phyloP scores from a whole-genome alignment of 2,888 invertebrate genomes.

The Pammene fasciana region DNA sequence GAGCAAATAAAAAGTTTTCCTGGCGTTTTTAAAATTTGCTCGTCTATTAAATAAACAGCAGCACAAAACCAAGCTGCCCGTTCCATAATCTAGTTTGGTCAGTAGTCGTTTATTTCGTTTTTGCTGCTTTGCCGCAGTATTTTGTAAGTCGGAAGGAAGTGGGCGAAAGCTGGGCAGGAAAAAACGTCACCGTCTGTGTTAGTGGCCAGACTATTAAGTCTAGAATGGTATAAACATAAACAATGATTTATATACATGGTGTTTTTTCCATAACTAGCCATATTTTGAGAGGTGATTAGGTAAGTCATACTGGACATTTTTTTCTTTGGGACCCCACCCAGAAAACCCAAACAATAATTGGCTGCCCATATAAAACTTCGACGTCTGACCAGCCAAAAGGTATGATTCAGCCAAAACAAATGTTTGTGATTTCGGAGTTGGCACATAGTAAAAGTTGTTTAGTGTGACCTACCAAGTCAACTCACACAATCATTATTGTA shows the following conservation, averaged over 20 bases:
- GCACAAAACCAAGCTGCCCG: conserved; percentile 2
- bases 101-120: conserved; percentile 23
- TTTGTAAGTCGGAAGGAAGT: conserved; percentile 26
- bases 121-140: conserved; percentile 14
- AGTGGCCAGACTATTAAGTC: neutral
- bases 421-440: no score
- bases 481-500: no score
- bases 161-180: conserved; percentile 25
- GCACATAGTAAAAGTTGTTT: no score
- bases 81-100: conserved; percentile 15
- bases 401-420: no score
- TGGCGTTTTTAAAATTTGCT: neutral
- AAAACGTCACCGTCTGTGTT: conserved; percentile 23
- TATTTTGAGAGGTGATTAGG: no score
- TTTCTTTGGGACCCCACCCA: no score
- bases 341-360: no score
- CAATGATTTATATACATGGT: neutral
- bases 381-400: no score
- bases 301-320: no score
- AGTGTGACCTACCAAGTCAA: no score
- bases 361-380: no score
- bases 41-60: neutral
- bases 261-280: no score
- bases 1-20: neutral
- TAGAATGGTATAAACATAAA: neutral